A percentile compares a stretch with the other conserved stretches of the same genome.
These are phyloP conservation scores for Chiroxiphia lanceolata DNA, from an alignment of 2,797 vertebrate genomes.

Conservation along the genomic window DNA sequence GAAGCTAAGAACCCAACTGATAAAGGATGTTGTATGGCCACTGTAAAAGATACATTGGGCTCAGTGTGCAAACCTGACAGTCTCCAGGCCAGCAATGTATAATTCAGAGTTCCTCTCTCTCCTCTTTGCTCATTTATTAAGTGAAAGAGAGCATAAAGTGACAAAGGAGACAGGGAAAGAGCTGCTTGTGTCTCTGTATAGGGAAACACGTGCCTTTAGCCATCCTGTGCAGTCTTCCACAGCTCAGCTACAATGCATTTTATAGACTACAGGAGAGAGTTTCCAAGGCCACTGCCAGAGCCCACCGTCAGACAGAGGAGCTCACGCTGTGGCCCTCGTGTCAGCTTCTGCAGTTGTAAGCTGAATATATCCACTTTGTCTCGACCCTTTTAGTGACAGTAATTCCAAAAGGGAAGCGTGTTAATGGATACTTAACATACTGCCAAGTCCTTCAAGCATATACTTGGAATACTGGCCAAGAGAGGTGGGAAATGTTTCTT, in stretches of 20 bases:
- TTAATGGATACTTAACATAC: not conserved
- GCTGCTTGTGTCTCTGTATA: not conserved
- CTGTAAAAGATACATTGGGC: fast-evolving
- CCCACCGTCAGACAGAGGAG: not conserved
- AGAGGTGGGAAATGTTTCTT: not conserved
- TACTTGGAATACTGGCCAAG: not conserved
- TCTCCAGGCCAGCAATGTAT: not conserved
- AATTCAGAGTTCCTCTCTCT: not conserved
- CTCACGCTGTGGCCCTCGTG: not conserved
- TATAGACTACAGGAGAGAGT: not conserved
- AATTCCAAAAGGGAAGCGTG: not conserved
- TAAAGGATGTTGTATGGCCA: not conserved
- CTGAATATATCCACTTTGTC: not conserved
- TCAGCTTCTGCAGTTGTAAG: not conserved
- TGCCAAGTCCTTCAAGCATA: not conserved
- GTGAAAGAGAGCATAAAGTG: not conserved
- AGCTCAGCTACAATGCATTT: not conserved
- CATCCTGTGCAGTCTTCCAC: not conserved
- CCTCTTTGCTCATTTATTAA: not conserved
- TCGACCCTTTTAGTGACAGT: not conserved
- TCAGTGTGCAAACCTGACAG: not conserved
- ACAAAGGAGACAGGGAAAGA: not conserved
- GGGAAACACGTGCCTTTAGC: not conserved
- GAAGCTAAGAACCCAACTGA: not conserved
- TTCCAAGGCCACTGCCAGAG: not conserved